A percentile compares a stretch with the other conserved stretches of the same genome.
Conservation (phyloP, 2,797 vertebrate species). For the Prionace glauca region DNA sequence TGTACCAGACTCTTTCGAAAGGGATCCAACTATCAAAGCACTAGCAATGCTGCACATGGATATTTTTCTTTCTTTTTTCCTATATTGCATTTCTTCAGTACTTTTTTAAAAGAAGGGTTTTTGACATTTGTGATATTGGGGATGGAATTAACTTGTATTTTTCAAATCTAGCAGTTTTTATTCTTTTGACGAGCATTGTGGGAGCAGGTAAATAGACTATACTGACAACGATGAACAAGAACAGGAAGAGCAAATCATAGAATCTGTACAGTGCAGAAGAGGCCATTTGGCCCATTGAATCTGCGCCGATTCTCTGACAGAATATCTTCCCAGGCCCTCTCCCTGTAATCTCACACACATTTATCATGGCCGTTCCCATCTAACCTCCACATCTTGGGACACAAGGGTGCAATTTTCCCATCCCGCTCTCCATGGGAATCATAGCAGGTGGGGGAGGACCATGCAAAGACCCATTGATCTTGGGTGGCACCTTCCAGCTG, state of each 20-base stretch:
- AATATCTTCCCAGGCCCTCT: too few relatives aligned
- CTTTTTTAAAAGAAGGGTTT: neutral
- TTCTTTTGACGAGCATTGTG: neutral
- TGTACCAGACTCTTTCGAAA: neutral
- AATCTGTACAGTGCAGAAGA: too few relatives aligned
- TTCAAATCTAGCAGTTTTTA: neutral
- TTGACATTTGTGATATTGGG: neutral
- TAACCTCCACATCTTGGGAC: too few relatives aligned
- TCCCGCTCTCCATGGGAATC: too few relatives aligned
- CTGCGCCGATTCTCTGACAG: too few relatives aligned
- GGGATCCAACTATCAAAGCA: neutral
- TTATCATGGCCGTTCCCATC: too few relatives aligned
- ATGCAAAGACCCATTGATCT: too few relatives aligned
- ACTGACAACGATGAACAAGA: neutral
- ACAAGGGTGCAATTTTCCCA: too few relatives aligned
- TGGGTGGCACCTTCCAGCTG: too few relatives aligned
- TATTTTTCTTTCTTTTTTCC: neutral
- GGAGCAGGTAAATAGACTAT: neutral
- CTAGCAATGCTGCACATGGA: neutral
- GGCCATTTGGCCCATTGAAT: too few relatives aligned
- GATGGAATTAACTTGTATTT: neutral
- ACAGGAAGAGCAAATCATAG: neutral
- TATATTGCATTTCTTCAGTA: neutral
- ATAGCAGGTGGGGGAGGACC: too few relatives aligned
- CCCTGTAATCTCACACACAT: too few relatives aligned